Conservation (phyloP, 2,797 vertebrate genomes). For the Rhinichthys osculus region DNA sequence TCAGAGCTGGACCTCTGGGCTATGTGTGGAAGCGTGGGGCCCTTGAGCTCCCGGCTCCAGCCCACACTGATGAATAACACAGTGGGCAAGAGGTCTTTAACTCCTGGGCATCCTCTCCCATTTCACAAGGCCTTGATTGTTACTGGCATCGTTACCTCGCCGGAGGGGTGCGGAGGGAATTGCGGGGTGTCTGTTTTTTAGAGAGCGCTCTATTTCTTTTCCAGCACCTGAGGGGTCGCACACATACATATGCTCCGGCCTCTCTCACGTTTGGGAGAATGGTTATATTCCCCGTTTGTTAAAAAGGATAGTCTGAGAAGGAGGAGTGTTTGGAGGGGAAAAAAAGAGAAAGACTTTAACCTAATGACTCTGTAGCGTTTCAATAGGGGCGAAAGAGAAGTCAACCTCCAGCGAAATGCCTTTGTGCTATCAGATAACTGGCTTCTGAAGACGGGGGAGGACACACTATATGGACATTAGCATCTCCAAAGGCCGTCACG, state of each 20-base stretch:
- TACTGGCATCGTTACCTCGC: conserved; percentile 69
- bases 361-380: conserved; percentile 78
- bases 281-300: conserved; percentile 69
- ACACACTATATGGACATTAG: conserved; percentile 93
- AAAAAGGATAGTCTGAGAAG: conserved; percentile 62
- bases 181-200: conserved; percentile 50
- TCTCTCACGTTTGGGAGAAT: conserved; percentile 59
- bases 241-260: conserved; percentile 62
- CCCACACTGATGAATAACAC: conserved; percentile 76
- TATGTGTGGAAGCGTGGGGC: conserved; percentile 51
- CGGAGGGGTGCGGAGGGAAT: conserved; percentile 58
- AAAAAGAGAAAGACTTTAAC: conserved; percentile 65
- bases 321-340: conserved; percentile 31
- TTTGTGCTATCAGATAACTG: conserved; percentile 86
- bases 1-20: conserved; percentile 66
- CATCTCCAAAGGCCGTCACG: conserved; percentile 94
- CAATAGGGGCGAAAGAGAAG: conserved; percentile 76
- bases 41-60: conserved; percentile 57
- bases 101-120: conserved; percentile 75
- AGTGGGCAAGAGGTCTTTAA: conserved; percentile 74
- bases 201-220: conserved; percentile 51
- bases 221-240: conserved; percentile 73
- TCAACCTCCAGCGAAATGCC: conserved; percentile 82
- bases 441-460: conserved; percentile 79
- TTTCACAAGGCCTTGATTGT: conserved; percentile 77